These are phyloP conservation scores for Timandra comae DNA, from an alignment of 2,888 invertebrate species.

Conservation along the genomic window DNA sequence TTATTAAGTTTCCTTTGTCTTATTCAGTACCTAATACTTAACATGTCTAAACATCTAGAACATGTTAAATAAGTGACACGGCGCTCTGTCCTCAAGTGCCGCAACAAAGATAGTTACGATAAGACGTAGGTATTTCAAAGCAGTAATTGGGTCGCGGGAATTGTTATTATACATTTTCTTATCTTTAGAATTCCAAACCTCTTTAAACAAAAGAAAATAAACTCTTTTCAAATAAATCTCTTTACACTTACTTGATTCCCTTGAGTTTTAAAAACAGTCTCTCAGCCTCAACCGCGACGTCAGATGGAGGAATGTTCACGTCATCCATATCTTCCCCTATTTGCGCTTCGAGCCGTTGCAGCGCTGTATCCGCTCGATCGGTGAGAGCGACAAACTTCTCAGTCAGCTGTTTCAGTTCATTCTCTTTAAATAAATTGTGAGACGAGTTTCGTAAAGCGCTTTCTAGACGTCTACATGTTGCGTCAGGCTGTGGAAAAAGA, in stretches of 20 bases:
- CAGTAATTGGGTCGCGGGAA: too few species aligned
- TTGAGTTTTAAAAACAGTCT: conserved; percentile 49
- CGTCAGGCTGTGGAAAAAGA: conserved; percentile 46
- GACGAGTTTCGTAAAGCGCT: conserved; percentile 55
- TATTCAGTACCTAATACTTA: too few species aligned
- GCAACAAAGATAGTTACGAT: too few species aligned
- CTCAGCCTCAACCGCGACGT: conserved; percentile 55
- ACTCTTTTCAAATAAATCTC: background rate
- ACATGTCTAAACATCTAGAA: too few species aligned
- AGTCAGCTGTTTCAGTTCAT: conserved; percentile 58
- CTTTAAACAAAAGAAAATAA: too few species aligned
- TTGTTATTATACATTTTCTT: too few species aligned
- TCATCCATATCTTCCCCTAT: conserved; percentile 40
- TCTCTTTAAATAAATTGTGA: conserved; percentile 51
- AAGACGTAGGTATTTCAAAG: too few species aligned
- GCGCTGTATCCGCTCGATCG: conserved; percentile 62
- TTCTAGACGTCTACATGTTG: conserved; percentile 57
- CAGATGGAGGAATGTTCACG: conserved; percentile 38
- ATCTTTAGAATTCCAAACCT: too few species aligned
- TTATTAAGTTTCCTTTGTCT: too few species aligned
- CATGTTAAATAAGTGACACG: too few species aligned
- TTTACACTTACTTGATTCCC: conserved; percentile 45
- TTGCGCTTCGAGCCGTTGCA: conserved; percentile 55
- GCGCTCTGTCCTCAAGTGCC: too few species aligned
- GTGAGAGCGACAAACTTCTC: conserved; percentile 68